These are phyloP conservation scores for Troides helena DNA, from an alignment of 2,888 invertebrate species.

Conservation along the genomic window DNA sequence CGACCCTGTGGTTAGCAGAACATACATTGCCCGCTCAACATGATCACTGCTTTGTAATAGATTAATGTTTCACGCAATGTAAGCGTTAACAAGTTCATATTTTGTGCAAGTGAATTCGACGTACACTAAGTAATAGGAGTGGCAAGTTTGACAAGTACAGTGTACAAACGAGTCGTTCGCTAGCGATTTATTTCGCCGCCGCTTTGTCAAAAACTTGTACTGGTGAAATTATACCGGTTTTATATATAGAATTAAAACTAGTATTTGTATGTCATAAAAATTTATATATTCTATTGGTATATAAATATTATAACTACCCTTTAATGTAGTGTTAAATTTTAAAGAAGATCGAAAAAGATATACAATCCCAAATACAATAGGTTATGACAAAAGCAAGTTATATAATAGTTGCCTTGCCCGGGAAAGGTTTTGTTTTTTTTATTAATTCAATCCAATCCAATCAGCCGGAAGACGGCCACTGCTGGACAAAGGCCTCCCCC, in stretches of 20 bases:
- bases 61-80: slow-evolving; percentile 18
- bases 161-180: slow-evolving; percentile 41
- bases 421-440: no score
- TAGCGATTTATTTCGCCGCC: slow-evolving; percentile 42
- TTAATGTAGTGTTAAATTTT: no score
- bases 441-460: no score
- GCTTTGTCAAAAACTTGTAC: slow-evolving; percentile 32
- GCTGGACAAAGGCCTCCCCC: no score
- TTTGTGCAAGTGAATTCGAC: slow-evolving; percentile 1
- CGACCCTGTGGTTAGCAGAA: not conserved
- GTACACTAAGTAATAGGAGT: slow-evolving; percentile 30
- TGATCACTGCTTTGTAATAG: not conserved
- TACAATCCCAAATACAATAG: no score
- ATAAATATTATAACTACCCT: no score
- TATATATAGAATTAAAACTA: not conserved
- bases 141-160: slow-evolving; percentile 41
- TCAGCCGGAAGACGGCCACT: no score
- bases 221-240: slow-evolving; percentile 17
- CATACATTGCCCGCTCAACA: slow-evolving; percentile 15
- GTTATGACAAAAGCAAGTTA: no score
- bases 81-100: not conserved
- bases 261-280: no score
- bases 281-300: not conserved
- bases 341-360: no score
- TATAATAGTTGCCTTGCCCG: no score